Evolutionary conservation across 2,888 invertebrate species (phyloP).

Genomic region (Dioctria linearis): DNA sequence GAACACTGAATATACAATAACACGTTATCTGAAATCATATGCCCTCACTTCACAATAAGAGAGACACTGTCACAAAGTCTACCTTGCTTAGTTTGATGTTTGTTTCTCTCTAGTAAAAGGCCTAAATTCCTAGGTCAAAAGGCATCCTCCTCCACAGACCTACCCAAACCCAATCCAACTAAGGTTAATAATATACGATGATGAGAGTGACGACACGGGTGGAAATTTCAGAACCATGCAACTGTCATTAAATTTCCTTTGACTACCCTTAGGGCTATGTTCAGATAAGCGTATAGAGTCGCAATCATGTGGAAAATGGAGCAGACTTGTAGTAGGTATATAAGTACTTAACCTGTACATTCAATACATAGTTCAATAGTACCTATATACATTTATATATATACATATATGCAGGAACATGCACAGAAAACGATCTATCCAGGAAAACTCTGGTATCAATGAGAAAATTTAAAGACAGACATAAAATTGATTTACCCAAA

Average conservation of each 20-base stretch:
- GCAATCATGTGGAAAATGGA: conserved; percentile 43
- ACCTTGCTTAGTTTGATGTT: not conserved
- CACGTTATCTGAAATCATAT: conserved; percentile 39
- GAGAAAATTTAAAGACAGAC: conserved; percentile 41
- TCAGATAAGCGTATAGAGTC: conserved; percentile 19
- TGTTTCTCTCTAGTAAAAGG: not conserved
- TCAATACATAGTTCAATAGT: no score
- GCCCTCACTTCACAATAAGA: not conserved
- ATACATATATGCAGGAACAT: no score
- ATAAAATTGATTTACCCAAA: conserved; percentile 37
- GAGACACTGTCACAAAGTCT: conserved; percentile 5
- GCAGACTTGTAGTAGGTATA: not conserved
- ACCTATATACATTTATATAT: no score
- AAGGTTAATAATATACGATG: no score
- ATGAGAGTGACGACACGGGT: conserved; percentile 7
- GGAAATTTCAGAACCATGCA: conserved; percentile 41
- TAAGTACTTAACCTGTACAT: no score
- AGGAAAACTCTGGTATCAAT: conserved; percentile 18
- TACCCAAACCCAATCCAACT: no score
- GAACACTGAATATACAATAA: not conserved
- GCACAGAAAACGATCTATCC: conserved; percentile 18
- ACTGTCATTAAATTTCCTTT: conserved; percentile 26
- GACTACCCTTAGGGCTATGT: conserved; percentile 6
- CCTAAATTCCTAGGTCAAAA: conserved; percentile 8
- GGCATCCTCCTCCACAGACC: not conserved